phyloP scores from a whole-genome alignment of 2,797 vertebrate species.

The Acanthurus lineatus region DNA sequence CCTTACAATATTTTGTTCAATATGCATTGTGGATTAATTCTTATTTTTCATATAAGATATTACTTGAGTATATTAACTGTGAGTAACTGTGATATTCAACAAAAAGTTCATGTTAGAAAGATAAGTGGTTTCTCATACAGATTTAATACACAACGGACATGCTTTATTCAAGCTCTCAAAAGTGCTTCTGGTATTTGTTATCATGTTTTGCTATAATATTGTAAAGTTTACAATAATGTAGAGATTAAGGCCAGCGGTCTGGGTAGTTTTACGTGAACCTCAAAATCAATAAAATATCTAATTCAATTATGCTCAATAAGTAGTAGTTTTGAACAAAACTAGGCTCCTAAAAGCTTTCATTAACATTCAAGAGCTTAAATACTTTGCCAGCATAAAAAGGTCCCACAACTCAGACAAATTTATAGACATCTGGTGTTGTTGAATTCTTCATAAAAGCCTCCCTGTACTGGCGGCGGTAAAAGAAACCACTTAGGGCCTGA shows the following conservation, averaged over 20 bases:
- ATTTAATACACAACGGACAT: background rate
- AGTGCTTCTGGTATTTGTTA: constrained; percentile 15
- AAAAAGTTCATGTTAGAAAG: constrained; percentile 5
- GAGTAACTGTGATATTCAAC: background rate
- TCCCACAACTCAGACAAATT: constrained; percentile 57
- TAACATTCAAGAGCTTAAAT: constrained; percentile 34
- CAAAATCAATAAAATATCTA: constrained; percentile 56
- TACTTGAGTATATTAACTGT: background rate
- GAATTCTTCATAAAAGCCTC: constrained; percentile 74
- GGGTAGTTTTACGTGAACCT: constrained; percentile 46
- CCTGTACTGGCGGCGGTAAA: constrained; percentile 62
- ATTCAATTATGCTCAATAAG: constrained; percentile 46
- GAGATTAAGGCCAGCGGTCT: constrained; percentile 13
- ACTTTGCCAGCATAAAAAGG: constrained; percentile 42
- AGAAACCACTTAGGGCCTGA: constrained; percentile 68
- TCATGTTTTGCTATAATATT: constrained; percentile 13
- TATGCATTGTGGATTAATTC: background rate
- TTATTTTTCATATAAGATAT: background rate
- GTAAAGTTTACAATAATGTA: constrained; percentile 45
- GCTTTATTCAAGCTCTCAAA: constrained; percentile 4
- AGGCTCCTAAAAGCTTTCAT: constrained; percentile 40
- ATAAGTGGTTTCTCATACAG: background rate
- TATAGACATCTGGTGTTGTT: constrained; percentile 82
- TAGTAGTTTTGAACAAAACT: constrained; percentile 44
- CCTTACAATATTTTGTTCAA: background rate